Base-by-base conservation (phyloP, 2,888 invertebrate genomes). In the Andrena fulva region DNA sequence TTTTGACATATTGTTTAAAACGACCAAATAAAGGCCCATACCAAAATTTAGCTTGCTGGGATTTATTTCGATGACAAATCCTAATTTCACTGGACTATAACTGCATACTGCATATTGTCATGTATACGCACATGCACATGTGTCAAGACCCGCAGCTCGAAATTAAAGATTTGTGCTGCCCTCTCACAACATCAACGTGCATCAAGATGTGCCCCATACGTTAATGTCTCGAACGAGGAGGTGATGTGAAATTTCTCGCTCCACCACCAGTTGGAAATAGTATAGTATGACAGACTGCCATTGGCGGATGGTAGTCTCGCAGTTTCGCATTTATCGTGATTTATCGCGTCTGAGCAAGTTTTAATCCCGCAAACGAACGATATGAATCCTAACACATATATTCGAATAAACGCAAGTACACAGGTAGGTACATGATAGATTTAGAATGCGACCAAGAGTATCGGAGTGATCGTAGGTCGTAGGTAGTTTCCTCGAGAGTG, bases 371-470 rank as follows among this genome's bases (percentile, higher is more conserved):
- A 87, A 85, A 71, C 76, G 67, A 87, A 85, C 88, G 88, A 87
- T 89, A 91, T 89, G 90, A 88, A 68, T 85, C 84, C 84, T 85
- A 82, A 88, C 81, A 79, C 68, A 73, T 82, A 83, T 83, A 74
- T 59, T 67, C 64, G 77, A 82, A 76, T 77, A 67, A 56, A 83
- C 63, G 77, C 76, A 77, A 85, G 82, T 42, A 42, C 12, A 42
- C 42, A 42, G 42, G 42, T 42, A 42, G 42, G 42, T 42, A 42
- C 12, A 1, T 4, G 42, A 12, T 75, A 84, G 84, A 62, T 64
- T 84, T 75, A 84, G 84, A 62, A 66, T 84, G 79, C 42, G 66
- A 29, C 35, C 54, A 63, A 66, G 24, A 72, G 82, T 56, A 52
- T 63, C 62, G 80, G 35, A 54, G 29, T 66, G 50, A 69, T 70